Evolutionary conservation across 2,797 vertebrate genomes (phyloP).

Genomic region (Dermochelys coriacea): DNA sequence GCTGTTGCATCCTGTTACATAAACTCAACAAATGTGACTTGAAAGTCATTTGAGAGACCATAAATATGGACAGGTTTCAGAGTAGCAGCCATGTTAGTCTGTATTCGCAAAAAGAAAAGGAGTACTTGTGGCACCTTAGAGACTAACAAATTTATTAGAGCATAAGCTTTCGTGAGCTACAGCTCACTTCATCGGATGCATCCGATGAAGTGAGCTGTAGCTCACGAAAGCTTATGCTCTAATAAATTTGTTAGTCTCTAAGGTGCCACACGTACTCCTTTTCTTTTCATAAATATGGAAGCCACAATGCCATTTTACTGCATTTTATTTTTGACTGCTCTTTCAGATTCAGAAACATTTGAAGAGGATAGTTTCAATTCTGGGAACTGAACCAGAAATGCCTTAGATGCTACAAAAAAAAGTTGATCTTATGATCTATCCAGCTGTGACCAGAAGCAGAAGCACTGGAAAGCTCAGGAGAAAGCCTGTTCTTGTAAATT

Average conservation of each 20-base stretch:
- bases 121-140: no score
- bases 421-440: background rate
- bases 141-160: no score
- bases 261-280: no score
- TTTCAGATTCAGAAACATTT: background rate
- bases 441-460: background rate
- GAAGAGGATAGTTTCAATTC: background rate
- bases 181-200: no score
- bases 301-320: background rate
- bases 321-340: background rate
- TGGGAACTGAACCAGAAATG: background rate
- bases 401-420: background rate
- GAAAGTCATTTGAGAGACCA: background rate
- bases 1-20: background rate
- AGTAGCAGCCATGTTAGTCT: no score
- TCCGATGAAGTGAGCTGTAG: no score
- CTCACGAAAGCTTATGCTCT: no score
- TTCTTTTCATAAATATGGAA: background rate
- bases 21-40: background rate
- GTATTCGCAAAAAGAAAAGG: no score
- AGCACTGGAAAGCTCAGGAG: background rate
- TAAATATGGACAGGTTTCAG: no score
- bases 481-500: background rate
- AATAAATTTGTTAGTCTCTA: no score
- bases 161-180: no score